Evolutionary conservation across 1,140 invertebrate species (phyloP).

Genomic region (Protaetia brevitarsis): DNA sequence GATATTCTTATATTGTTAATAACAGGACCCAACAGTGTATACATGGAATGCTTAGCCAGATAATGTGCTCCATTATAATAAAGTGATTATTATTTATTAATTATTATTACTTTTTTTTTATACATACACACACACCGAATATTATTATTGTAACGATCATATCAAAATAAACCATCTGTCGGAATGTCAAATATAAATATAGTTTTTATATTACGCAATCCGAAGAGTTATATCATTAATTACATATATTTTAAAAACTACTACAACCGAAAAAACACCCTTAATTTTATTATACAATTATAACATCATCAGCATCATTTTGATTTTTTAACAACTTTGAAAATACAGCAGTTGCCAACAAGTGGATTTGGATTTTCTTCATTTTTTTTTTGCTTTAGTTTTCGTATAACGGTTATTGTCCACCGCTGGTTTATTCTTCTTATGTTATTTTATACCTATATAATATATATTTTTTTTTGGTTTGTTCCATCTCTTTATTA

Average conservation of each 20-base stretch:
- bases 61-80: conserved; percentile 50
- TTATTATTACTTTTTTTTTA: neutral
- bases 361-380: conserved; percentile 36
- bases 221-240: no score
- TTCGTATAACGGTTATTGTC: conserved; percentile 41
- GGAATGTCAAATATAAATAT: conserved; percentile 27
- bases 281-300: conserved; percentile 44
- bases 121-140: conserved; percentile 36
- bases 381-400: no score
- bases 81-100: conserved; percentile 34
- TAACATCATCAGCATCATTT: conserved; percentile 39
- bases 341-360: conserved; percentile 45
- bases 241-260: conserved; percentile 37
- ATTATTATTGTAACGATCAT: conserved; percentile 43
- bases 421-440: conserved; percentile 43
- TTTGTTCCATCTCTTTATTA: no score
- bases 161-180: conserved; percentile 47
- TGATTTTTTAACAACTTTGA: conserved; percentile 48
- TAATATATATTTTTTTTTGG: no score
- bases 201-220: neutral
- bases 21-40: conserved; percentile 51
- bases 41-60: conserved; percentile 49
- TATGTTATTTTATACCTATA: no score
- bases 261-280: conserved; percentile 32
- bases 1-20: conserved; percentile 44